Conservation (phyloP, 2,113 vertebrate species). For the Trematocara variabile region DNA sequence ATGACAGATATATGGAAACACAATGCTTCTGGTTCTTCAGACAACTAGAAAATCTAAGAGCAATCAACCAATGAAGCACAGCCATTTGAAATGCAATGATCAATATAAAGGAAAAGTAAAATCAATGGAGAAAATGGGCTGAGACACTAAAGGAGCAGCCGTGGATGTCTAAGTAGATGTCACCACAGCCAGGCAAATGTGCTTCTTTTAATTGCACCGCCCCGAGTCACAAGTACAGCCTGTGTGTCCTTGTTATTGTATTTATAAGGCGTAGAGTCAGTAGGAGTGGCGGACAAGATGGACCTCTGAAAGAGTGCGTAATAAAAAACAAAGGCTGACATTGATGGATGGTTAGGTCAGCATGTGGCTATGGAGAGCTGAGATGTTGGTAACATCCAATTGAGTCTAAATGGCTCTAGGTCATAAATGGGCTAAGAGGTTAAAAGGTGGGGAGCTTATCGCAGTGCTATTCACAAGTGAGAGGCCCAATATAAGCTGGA, state of each 20-base stretch:
- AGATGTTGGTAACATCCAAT: constrained; percentile 71
- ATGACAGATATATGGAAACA: background rate
- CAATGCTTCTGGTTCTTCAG: background rate
- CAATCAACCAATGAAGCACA: constrained; percentile 7
- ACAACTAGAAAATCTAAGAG: background rate
- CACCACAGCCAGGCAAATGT: constrained; percentile 25
- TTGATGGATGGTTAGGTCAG: constrained; percentile 67
- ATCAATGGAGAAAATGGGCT: constrained; percentile 45
- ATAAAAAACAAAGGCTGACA: constrained; percentile 60
- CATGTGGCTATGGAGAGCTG: constrained; percentile 46
- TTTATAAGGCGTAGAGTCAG: constrained; percentile 51
- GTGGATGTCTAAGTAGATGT: constrained; percentile 42
- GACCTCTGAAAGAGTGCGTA: constrained; percentile 54
- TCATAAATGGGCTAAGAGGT: constrained; percentile 71
- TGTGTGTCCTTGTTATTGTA: constrained; percentile 61
- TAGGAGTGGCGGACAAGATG: constrained; percentile 53
- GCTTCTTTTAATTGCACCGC: constrained; percentile 37
- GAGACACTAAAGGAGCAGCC: background rate
- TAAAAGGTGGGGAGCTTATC: constrained; percentile 57
- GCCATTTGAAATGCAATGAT: constrained; percentile 12
- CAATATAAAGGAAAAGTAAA: constrained; percentile 12
- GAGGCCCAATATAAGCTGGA: constrained; percentile 48
- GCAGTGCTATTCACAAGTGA: constrained; percentile 40
- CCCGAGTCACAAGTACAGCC: constrained; percentile 25
- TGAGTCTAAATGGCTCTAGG: constrained; percentile 67